Conservation (phyloP, 2,888 invertebrate genomes). For the Acronicta alni region DNA sequence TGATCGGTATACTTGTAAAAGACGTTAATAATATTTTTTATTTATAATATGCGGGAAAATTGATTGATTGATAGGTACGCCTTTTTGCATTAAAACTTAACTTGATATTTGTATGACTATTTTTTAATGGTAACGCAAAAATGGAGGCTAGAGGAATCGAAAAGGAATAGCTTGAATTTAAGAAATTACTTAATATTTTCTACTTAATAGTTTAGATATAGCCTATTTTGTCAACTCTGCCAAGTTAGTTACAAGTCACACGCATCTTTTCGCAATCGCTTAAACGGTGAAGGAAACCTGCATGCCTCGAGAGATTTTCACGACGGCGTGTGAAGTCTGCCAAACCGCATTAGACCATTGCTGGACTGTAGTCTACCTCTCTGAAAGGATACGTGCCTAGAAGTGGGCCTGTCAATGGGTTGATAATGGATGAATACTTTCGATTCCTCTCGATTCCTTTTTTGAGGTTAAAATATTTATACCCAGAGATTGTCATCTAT, state of each 20-base stretch:
- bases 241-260: too few species aligned
- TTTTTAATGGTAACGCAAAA: too few species aligned
- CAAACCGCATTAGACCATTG: not conserved
- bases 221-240: too few species aligned
- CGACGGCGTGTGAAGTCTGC: too few species aligned
- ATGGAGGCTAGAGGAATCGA: not conserved
- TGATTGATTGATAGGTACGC: too few species aligned
- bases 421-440: not conserved
- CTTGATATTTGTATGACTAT: not conserved
- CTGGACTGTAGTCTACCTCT: too few species aligned
- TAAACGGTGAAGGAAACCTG: too few species aligned
- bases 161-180: not conserved
- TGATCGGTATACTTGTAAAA: not conserved
- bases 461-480: not conserved
- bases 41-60: too few species aligned
- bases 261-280: too few species aligned
- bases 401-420: not conserved
- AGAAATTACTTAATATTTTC: not conserved
- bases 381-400: too few species aligned
- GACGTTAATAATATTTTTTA: not conserved
- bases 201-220: too few species aligned
- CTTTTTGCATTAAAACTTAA: constrained; percentile 4
- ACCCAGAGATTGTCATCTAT: constrained; percentile 5
- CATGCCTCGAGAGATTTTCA: too few species aligned
- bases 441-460: not conserved